phyloP scores from a whole-genome alignment of 2,113 vertebrate genomes.

The Myrmecophaga tridactyla region DNA sequence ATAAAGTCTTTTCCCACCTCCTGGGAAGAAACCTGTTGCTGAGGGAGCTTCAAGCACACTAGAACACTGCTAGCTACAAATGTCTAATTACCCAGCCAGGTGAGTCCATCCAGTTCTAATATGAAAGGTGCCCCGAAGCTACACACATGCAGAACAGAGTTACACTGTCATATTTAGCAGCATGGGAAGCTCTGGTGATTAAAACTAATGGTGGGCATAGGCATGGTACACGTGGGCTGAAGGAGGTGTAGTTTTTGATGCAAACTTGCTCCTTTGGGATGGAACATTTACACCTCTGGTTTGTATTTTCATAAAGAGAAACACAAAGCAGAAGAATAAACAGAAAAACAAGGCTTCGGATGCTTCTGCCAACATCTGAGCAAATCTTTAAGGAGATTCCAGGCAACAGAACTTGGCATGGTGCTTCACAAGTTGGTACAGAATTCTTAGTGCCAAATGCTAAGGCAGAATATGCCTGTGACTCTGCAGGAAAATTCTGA shows the following conservation, averaged over 20 bases:
- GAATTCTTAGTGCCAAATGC: background rate
- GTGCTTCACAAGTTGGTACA: conserved; percentile 25
- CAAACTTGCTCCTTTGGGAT: background rate
- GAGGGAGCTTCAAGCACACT: background rate
- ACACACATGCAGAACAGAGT: background rate
- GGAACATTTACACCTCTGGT: conserved; percentile 37
- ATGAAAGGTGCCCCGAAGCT: background rate
- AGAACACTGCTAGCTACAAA: background rate
- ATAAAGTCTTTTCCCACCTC: background rate
- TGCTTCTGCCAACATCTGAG: conserved; percentile 54
- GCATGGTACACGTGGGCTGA: background rate
- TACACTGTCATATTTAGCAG: background rate
- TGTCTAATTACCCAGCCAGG: conserved; percentile 27
- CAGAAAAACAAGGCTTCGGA: conserved; percentile 44
- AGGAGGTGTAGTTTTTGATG: conserved; percentile 17
- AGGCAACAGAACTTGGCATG: conserved; percentile 9
- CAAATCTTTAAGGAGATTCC: conserved; percentile 50
- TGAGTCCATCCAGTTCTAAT: conserved; percentile 43
- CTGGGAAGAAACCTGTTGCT: background rate
- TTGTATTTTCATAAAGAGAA: conserved; percentile 37
- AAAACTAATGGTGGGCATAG: background rate
- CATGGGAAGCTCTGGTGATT: background rate
- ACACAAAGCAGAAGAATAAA: conserved; percentile 15
- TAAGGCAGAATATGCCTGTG: background rate
- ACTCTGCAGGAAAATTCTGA: background rate